Evolutionary conservation across 2,113 vertebrate genomes (phyloP).

Genomic region (Albula goreensis): DNA sequence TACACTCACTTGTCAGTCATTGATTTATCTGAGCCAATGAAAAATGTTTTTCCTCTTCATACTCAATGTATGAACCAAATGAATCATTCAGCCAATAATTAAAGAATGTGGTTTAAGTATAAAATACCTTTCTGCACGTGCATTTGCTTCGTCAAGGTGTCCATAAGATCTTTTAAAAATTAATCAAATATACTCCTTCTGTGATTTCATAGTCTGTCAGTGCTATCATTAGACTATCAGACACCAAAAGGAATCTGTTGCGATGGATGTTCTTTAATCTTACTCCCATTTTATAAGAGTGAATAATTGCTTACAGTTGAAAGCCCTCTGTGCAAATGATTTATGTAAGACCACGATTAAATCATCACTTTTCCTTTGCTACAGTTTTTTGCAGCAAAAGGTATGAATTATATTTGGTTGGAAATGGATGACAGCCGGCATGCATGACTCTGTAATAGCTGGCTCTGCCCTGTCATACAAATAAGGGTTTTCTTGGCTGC

Average conservation of each 20-base stretch:
- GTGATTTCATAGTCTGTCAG: neutral
- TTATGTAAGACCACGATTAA: neutral
- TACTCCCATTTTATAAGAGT: neutral
- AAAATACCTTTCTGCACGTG: neutral
- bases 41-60: too few species aligned
- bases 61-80: too few species aligned
- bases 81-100: neutral
- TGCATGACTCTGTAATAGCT: neutral
- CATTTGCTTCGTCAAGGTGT: neutral
- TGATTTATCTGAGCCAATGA: too few species aligned
- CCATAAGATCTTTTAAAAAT: neutral
- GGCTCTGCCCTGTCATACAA: neutral
- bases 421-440: neutral
- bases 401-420: neutral
- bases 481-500: neutral
- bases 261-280: neutral
- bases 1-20: too few species aligned
- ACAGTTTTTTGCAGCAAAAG: neutral
- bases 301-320: neutral
- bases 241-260: neutral
- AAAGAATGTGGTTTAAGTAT: neutral
- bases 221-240: conserved; percentile 1
- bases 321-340: neutral
- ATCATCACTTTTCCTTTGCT: neutral
- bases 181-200: neutral